Evolutionary conservation across 2,888 invertebrate genomes (phyloP).

Genomic region (Orchesellides sinensis): DNA sequence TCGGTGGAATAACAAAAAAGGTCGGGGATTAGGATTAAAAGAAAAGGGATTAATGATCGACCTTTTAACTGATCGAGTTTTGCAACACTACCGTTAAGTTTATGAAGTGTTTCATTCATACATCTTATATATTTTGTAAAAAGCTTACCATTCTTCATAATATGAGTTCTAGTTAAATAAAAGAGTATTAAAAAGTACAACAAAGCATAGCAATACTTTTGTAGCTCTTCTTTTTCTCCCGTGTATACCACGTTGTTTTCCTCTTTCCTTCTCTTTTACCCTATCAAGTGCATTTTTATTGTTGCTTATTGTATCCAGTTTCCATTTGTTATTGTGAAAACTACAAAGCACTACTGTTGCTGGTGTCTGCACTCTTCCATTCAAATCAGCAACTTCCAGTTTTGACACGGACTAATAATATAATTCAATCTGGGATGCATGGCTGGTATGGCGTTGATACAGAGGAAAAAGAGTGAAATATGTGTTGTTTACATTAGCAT

Average conservation of each 20-base stretch:
- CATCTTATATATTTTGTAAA: neutral
- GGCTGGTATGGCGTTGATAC: too few relatives aligned
- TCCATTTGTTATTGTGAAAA: constrained; percentile 12
- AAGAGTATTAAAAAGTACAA: constrained; percentile 6
- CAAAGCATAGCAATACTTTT: constrained; percentile 14
- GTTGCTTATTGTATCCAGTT: constrained; percentile 9
- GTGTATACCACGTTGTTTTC: neutral
- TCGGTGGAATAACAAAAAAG: too few relatives aligned
- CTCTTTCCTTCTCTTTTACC: constrained; percentile 23
- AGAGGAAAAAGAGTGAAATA: neutral
- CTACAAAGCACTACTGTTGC: neutral
- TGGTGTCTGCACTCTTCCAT: neutral
- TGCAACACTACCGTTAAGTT: too few relatives aligned
- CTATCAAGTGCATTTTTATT: constrained; percentile 18
- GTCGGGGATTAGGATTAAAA: too few relatives aligned
- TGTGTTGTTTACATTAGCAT: neutral
- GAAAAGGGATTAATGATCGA: too few relatives aligned
- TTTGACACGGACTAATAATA: neutral
- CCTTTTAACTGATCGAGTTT: too few relatives aligned
- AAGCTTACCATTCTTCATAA: constrained; percentile 1
- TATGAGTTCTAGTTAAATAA: constrained; percentile 20
- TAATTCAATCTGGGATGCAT: too few relatives aligned
- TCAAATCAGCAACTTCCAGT: neutral
- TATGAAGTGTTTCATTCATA: neutral
- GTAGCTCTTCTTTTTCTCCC: neutral